These are phyloP conservation scores for Etheostoma nigrum DNA, from an alignment of 2,797 vertebrate species.

Conservation along the genomic window DNA sequence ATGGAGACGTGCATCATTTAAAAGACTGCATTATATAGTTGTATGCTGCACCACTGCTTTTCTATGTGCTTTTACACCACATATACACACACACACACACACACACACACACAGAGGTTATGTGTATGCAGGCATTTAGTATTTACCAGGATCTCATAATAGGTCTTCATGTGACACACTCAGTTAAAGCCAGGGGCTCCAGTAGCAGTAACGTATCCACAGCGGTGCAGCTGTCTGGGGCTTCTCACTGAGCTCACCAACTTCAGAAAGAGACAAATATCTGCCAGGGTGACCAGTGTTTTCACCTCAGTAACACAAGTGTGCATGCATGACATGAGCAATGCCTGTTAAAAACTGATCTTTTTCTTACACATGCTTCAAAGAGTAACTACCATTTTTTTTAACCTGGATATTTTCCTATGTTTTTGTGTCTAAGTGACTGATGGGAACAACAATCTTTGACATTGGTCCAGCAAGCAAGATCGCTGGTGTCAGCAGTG, in stretches of 20 bases:
- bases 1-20: background rate
- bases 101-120: background rate
- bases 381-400: too few relatives aligned
- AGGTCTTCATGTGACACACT: conserved; percentile 38
- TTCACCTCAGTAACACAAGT: background rate
- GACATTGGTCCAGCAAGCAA: too few relatives aligned
- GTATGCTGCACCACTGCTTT: background rate
- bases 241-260: conserved; percentile 39
- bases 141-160: conserved; percentile 33
- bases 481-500: too few relatives aligned
- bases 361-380: background rate
- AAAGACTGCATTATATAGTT: background rate
- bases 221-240: conserved; percentile 57
- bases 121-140: conserved; percentile 6
- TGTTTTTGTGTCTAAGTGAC: too few relatives aligned
- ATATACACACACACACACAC: conserved; percentile 4
- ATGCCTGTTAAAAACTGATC: background rate
- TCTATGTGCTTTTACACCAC: background rate
- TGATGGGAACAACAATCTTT: too few relatives aligned
- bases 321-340: background rate
- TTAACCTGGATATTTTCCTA: too few relatives aligned
- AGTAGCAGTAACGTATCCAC: conserved; percentile 27
- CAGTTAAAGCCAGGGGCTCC: conserved; percentile 33
- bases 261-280: conserved; percentile 42
- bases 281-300: conserved; percentile 20